Percentiles rank a stretch among this genome's conserved stretches.
phyloP scores from a whole-genome alignment of 2,888 invertebrate genomes.

The Stenchaetothrips biformis region DNA sequence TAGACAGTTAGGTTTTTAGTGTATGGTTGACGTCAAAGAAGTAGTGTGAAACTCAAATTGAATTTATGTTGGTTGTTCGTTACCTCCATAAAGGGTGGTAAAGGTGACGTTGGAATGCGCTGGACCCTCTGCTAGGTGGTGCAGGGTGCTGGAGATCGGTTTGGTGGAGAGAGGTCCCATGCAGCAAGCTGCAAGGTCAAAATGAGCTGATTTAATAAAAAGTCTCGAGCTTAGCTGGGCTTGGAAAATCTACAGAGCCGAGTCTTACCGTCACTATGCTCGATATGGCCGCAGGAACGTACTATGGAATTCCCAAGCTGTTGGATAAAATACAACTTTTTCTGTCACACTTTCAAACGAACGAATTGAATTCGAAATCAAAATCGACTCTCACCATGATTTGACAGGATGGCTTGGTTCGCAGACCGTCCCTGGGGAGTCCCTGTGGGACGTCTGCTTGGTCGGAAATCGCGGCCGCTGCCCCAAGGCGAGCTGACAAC shows the following conservation, averaged over 20 bases:
- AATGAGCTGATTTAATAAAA: neutral
- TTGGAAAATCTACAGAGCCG: neutral
- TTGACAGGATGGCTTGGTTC: neutral
- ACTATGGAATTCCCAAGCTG: neutral
- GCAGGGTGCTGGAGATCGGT: neutral
- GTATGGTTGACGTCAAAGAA: neutral
- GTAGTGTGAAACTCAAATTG: too few relatives aligned
- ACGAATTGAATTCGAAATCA: neutral
- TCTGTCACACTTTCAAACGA: neutral
- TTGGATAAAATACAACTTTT: neutral
- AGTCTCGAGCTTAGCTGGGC: neutral
- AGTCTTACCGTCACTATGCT: neutral
- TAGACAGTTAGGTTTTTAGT: too few relatives aligned
- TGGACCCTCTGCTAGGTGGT: neutral
- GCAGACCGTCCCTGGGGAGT: neutral
- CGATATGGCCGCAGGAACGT: neutral
- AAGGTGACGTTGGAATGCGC: neutral
- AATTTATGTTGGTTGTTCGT: neutral
- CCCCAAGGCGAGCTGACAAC: too few relatives aligned
- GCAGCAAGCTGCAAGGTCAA: neutral
- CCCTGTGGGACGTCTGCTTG: too few relatives aligned
- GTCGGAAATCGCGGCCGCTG: too few relatives aligned
- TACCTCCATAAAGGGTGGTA: neutral
- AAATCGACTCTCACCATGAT: neutral
- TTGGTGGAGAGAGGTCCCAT: neutral